Evolutionary conservation across 2,888 invertebrate genomes (phyloP), one percentile per base, ranked within the genome.

Genomic region (Andrena bucephala): DNA sequence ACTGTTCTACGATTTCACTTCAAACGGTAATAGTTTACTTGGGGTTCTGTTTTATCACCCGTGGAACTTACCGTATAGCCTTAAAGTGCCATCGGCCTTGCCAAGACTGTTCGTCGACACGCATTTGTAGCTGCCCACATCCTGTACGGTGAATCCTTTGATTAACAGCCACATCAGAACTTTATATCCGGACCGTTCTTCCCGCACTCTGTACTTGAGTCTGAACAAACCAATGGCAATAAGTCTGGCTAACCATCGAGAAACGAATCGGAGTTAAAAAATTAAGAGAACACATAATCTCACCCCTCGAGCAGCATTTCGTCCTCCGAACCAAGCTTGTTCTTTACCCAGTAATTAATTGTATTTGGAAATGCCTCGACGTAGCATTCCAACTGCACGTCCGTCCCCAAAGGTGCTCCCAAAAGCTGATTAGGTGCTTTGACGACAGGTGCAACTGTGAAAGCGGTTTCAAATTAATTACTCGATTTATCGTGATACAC

Each of bases 361-460:
- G 96, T 95, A 90, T 95, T 95, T 90, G 98, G 98, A 91, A 97
- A 97, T 0, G 98, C 98, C 92, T 98, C 98, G 71, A 98, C 97
- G 94, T 97, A 96, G 93, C 98, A 98, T 93, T 98, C 97, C 62
- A 98, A 94, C 89, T 97, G 96, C 48, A 98, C 98, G 93, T 98
- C 97, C 0, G 97, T 97, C 71, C 97, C 97, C 60, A 98, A 94
- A 1, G 98, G 98, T 1, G 98, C 97, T 24, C 98, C 98, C 67
- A 98, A 95, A 90, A 98, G 95, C 94, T 98, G 98, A 94, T 97
- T 98, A 89, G 98, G 97, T 89, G 98, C 98, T 95, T 97, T 97
- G 85, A 98, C 97, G 92, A 97, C 96, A 42, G 98, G 98, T 71
- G 97, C 97, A 95, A 98, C 98, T 98, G 95, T 71, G 87, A 82